A percentile compares a stretch with the other conserved stretches of the same genome.
These are phyloP conservation scores for Amphilophus citrinellus DNA, from an alignment of 2,113 vertebrate genomes.

Conservation along the genomic window DNA sequence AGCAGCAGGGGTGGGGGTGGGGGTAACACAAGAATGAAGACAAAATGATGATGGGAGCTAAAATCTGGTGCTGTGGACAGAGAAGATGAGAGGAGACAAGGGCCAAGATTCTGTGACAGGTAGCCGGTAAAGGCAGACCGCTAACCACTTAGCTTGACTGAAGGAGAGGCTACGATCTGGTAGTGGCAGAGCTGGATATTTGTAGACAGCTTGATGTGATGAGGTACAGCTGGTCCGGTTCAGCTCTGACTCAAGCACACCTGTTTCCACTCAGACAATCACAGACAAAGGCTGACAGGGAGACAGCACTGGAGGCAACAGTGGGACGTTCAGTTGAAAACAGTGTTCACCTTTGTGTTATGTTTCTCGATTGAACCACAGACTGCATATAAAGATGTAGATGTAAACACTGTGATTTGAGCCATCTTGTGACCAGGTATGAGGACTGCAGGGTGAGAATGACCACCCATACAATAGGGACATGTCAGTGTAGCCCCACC, in stretches of 20 bases:
- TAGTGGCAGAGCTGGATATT: not conserved
- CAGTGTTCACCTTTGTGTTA: no score
- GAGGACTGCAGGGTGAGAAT: not conserved
- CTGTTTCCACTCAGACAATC: slow-evolving; percentile 5
- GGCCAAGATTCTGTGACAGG: not conserved
- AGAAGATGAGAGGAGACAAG: not conserved
- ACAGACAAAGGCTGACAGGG: not conserved
- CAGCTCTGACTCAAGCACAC: not conserved
- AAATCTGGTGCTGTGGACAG: not conserved
- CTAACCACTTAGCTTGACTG: not conserved
- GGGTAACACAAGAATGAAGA: not conserved
- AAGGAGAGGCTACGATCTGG: no score
- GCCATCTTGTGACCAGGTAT: not conserved
- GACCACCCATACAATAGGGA: not conserved
- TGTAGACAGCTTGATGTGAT: not conserved
- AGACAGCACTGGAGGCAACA: not conserved
- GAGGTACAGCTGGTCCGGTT: not conserved
- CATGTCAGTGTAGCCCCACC: no score
- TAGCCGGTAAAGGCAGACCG: rapidly evolving
- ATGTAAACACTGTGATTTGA: not conserved
- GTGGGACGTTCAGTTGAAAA: not conserved
- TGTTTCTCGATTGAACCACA: not conserved
- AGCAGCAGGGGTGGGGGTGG: not conserved
- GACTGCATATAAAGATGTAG: not conserved
- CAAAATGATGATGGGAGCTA: not conserved